Conservation (phyloP, 2,797 vertebrate species). For the Lacerta bilineata region DNA sequence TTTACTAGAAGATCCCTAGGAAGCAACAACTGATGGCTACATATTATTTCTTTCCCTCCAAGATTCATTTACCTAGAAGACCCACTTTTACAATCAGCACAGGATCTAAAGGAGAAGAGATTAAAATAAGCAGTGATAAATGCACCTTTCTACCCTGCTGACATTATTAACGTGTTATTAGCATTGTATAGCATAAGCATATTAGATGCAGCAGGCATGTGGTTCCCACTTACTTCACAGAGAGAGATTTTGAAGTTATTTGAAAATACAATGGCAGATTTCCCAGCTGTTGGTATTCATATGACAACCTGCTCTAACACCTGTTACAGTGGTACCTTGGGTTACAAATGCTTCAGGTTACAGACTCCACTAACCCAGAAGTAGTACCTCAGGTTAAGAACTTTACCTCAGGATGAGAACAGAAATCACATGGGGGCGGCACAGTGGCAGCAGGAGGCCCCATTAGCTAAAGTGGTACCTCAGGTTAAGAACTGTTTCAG, state of each 20-base stretch:
- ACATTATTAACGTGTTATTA: conserved; percentile 7
- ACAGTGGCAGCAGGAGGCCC: too few species aligned
- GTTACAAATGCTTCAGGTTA: too few species aligned
- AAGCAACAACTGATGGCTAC: conserved; percentile 8
- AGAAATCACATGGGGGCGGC: too few species aligned
- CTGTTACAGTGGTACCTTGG: too few species aligned
- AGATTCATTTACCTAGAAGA: background rate
- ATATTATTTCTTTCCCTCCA: background rate
- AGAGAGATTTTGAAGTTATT: background rate
- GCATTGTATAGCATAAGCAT: background rate
- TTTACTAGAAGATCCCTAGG: background rate
- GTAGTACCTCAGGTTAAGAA: too few species aligned
- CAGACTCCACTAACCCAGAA: too few species aligned
- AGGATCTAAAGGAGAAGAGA: background rate
- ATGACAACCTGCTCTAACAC: too few species aligned
- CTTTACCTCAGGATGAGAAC: too few species aligned
- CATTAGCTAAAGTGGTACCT: too few species aligned
- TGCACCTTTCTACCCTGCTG: background rate
- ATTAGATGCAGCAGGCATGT: background rate
- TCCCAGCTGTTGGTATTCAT: background rate
- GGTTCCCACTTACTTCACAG: background rate
- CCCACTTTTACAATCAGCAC: background rate
- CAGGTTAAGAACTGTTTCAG: too few species aligned
- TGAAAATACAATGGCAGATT: background rate
- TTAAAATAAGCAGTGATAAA: conserved; percentile 16